Base-by-base conservation (phyloP, 2,888 invertebrate species). In the Eutolmus rufibarbis region DNA sequence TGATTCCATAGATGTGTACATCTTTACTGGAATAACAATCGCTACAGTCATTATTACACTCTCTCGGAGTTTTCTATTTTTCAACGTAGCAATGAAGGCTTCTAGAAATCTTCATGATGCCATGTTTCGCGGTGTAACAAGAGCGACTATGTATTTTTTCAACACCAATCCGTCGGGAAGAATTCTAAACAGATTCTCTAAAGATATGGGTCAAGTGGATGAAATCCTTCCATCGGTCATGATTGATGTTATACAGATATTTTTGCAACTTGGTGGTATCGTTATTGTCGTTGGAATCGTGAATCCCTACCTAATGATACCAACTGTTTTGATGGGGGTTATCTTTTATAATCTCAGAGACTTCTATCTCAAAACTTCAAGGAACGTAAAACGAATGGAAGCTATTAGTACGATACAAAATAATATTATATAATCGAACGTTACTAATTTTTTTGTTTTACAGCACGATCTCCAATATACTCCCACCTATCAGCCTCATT, bases 401-500 rank as follows among this genome's bases (percentile, higher is more conserved):
- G 96, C 96, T 92, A 95, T 96, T 91, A 96, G 96, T 96, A 93
- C 95, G 96, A 95, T 16, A 57, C 4, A 46, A 1, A n/a, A 46
- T 31, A n/a, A 43, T 19, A 23, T 23, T 74, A 23, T 46, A 46
- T 14, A 40, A 66, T 46, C 7, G 1, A n/a, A 34, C 8, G 23
- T 16, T 66, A 40, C 5, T 82, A 19, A 77, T 12, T 19, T 74
- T 37, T 16, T 28, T 51, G 51, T 91, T 92, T 91, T 92, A 76
- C 93, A 97, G 97, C 97, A 89, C 96, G 98, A 88, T 98, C 98
- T 90, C 99, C 99, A 0, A 97, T 99, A n/a, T 99, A 98, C 93
- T 96, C 97, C 2, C 98, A 98, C 91, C 93, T 99, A 90, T 97
- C 96, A 91, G 97, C 98, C 37, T 96, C 97, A 0, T 93, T 99